Evolutionary conservation across 2,888 invertebrate genomes (phyloP).

Genomic region (Lasioglossum malachurum): DNA sequence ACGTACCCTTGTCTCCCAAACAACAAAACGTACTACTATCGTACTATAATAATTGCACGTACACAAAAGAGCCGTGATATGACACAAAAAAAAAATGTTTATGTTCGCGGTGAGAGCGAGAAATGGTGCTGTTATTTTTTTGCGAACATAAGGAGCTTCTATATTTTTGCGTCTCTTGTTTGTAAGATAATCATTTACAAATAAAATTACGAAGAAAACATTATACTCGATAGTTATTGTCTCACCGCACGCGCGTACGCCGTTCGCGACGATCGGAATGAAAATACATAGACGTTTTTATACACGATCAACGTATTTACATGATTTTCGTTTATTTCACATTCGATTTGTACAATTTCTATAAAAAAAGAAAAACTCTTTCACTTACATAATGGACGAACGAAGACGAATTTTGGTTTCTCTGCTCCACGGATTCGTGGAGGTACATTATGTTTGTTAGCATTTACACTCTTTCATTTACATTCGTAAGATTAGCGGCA

Average conservation of each 20-base stretch:
- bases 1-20: slow-evolving; percentile 45
- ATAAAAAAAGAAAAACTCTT: slow-evolving; percentile 14
- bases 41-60: slow-evolving; percentile 59
- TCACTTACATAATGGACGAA: slow-evolving; percentile 10
- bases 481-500: slow-evolving; percentile 26
- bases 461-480: slow-evolving; percentile 54
- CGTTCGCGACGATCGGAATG: background rate
- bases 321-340: slow-evolving; percentile 45
- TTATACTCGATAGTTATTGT: slow-evolving; percentile 3
- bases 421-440: background rate
- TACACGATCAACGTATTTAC: slow-evolving; percentile 36
- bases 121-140: slow-evolving; percentile 82
- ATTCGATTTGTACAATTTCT: slow-evolving; percentile 58
- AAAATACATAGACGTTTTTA: slow-evolving; percentile 4
- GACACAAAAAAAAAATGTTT: slow-evolving; percentile 34
- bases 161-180: slow-evolving; percentile 83
- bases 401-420: slow-evolving; percentile 15
- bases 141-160: slow-evolving; percentile 81
- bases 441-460: slow-evolving; percentile 7
- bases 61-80: slow-evolving; percentile 56
- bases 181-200: slow-evolving; percentile 82
- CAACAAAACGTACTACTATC: slow-evolving; percentile 51
- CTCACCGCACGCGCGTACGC: background rate
- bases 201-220: slow-evolving; percentile 73
- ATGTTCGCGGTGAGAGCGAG: slow-evolving; percentile 69